Conservation (phyloP, 92 coral and sea anemone genomes). For the Heteractis magnifica region DNA sequence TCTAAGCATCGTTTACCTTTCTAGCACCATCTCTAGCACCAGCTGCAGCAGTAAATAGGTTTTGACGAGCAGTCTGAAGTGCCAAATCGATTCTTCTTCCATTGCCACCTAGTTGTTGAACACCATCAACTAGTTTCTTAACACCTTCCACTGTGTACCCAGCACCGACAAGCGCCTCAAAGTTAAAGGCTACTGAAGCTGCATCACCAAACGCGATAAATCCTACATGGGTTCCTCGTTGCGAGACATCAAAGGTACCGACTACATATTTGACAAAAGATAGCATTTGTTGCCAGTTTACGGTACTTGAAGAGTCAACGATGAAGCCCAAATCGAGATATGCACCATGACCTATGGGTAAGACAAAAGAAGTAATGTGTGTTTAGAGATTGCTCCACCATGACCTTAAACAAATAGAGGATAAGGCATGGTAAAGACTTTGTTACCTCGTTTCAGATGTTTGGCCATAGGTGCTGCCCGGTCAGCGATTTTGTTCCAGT, state of each 20-base stretch:
- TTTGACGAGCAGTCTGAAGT: constrained; percentile 30
- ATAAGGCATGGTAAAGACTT: background rate
- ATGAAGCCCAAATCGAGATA: constrained; percentile 67
- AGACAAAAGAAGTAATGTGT: background rate
- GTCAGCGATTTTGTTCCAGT: constrained; percentile 11
- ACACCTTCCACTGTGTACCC: constrained; percentile 35
- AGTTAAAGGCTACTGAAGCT: constrained; percentile 44
- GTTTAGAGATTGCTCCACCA: background rate
- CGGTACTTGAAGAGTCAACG: constrained; percentile 64
- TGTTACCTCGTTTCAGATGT: constrained; percentile 16
- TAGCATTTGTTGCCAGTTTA: constrained; percentile 66
- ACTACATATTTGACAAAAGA: constrained; percentile 49
- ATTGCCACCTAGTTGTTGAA: constrained; percentile 40
- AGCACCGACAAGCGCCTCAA: constrained; percentile 45
- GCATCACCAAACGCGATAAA: constrained; percentile 49
- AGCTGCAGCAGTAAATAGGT: constrained; percentile 40
- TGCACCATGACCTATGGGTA: constrained; percentile 30
- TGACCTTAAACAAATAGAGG: too few relatives aligned
- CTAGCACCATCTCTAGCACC: constrained; percentile 63
- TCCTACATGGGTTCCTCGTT: constrained; percentile 61
- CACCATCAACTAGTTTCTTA: constrained; percentile 40
- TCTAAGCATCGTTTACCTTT: constrained; percentile 30
- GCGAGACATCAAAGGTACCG: constrained; percentile 62
- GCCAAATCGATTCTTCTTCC: constrained; percentile 68
- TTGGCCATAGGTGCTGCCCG: constrained; percentile 22